Percentiles rank a stretch among this genome's conserved stretches.
Conservation (phyloP, 2,113 vertebrate species). For the Eulemur macaco region DNA sequence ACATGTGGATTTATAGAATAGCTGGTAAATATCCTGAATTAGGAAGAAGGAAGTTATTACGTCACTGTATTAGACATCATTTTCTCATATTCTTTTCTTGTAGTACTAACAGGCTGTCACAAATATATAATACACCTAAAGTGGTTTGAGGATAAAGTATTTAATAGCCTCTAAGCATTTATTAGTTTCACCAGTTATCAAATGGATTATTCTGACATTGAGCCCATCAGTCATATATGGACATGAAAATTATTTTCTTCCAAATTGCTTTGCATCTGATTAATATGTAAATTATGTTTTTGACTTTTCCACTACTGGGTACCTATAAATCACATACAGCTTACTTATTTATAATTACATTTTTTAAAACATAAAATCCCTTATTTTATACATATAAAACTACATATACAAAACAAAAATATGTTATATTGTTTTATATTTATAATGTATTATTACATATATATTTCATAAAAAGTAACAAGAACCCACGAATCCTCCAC, state of each 20-base stretch:
- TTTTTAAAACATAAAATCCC: conserved; percentile 10
- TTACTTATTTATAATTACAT: not conserved
- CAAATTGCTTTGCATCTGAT: not conserved
- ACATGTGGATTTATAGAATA: not conserved
- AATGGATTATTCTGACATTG: not conserved
- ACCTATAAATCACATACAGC: not conserved
- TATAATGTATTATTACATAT: not conserved
- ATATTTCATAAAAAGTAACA: not conserved
- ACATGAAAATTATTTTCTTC: not conserved
- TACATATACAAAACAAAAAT: not conserved
- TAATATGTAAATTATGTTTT: not conserved
- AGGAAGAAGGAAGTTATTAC: not conserved
- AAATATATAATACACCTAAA: not conserved
- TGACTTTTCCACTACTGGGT: not conserved
- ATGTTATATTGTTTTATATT: not conserved
- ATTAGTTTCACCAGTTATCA: not conserved
- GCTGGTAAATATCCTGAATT: not conserved
- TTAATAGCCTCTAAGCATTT: not conserved
- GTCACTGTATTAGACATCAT: not conserved
- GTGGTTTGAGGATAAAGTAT: not conserved
- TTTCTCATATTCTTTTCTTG: not conserved
- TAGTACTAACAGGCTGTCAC: not conserved
- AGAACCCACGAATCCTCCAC: not conserved
- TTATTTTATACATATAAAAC: conserved; percentile 2
- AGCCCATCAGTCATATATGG: not conserved